Percentiles rank a stretch among this genome's conserved stretches.
Conservation (phyloP, 2,888 invertebrate species). For the Ptychoptera contaminata region DNA sequence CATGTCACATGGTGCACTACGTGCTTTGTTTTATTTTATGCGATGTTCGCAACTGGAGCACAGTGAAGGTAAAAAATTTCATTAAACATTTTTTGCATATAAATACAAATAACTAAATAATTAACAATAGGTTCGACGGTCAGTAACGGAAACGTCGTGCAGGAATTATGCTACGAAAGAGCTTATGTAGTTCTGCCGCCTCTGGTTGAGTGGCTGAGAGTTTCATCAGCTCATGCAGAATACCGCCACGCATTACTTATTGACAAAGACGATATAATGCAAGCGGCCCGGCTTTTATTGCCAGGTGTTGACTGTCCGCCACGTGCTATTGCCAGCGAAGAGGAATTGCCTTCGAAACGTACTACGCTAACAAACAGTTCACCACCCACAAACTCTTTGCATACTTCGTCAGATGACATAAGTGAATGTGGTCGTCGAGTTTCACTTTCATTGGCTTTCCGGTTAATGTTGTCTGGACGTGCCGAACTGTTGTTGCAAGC, state of each 20-base stretch:
- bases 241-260: conserved; percentile 61
- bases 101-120: no score
- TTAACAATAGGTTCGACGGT: conserved; percentile 24
- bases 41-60: conserved; percentile 74
- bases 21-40: conserved; percentile 82
- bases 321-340: conserved; percentile 46
- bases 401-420: background rate
- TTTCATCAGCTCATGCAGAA: conserved; percentile 66
- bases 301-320: conserved; percentile 85
- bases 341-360: conserved; percentile 32
- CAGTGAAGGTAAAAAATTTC: conserved; percentile 31
- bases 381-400: conserved; percentile 12
- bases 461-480: conserved; percentile 63
- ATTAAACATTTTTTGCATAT: background rate
- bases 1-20: conserved; percentile 51
- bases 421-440: conserved; percentile 44
- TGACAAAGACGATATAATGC: conserved; percentile 75
- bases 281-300: conserved; percentile 68
- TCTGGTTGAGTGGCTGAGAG: conserved; percentile 79
- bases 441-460: conserved; percentile 61
- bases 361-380: conserved; percentile 14
- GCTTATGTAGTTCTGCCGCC: conserved; percentile 81
- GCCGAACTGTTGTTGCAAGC: conserved; percentile 65
- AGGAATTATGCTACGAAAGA: conserved; percentile 70
- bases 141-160: conserved; percentile 26